A percentile compares a stretch with the other conserved stretches of the same genome.
phyloP scores from a whole-genome alignment of 1,140 invertebrate genomes.

The Condylostylus longicornis region DNA sequence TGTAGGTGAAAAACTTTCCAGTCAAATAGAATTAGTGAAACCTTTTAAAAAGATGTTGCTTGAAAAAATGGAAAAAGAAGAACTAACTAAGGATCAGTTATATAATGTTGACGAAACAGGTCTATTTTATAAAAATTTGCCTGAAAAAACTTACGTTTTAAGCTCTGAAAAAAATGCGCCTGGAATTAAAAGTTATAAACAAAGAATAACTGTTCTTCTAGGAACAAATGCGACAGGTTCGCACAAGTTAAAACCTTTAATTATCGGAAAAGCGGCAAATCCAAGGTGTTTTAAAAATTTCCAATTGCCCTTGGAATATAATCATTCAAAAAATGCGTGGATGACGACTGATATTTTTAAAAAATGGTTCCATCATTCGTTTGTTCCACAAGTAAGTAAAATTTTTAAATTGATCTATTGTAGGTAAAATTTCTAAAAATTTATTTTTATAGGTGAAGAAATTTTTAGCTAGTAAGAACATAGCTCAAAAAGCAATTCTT shows the following conservation, averaged over 20 bases:
- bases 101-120: conserved; percentile 33
- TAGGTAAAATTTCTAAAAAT: neutral
- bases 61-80: conserved; percentile 14
- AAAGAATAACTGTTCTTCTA: conserved; percentile 18
- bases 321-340: conserved; percentile 24
- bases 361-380: conserved; percentile 25
- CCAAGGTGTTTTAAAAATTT: conserved; percentile 17
- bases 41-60: conserved; percentile 12
- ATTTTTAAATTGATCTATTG: neutral
- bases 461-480: conserved; percentile 17
- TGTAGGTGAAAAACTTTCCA: conserved; percentile 22
- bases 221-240: conserved; percentile 16
- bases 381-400: conserved; percentile 16
- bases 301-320: conserved; percentile 18
- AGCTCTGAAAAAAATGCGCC: conserved; percentile 14
- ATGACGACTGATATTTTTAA: conserved; percentile 21
- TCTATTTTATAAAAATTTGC: conserved; percentile 28
- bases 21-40: conserved; percentile 11
- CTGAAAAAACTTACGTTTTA: conserved; percentile 22
- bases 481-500: conserved; percentile 26
- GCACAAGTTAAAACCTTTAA: conserved; percentile 17
- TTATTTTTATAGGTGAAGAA: conserved; percentile 6
- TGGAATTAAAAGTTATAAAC: conserved; percentile 17
- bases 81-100: conserved; percentile 19
- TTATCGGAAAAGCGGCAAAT: conserved; percentile 20